Evolutionary conservation across 2,888 invertebrate genomes (phyloP).

Genomic region (Hyles lineata): DNA sequence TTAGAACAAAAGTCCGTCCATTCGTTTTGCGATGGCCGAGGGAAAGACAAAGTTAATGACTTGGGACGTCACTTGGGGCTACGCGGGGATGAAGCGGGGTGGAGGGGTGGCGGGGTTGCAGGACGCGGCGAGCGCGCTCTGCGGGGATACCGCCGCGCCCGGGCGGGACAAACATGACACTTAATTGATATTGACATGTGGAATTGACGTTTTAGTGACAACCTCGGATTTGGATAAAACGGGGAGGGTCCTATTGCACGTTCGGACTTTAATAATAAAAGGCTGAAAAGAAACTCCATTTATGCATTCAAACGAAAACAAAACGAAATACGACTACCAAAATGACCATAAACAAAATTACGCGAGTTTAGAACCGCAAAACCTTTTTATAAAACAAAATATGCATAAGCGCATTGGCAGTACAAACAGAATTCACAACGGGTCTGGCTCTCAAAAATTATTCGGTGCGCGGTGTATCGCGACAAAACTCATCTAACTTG

Average conservation of each 20-base stretch:
- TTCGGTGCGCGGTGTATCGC: conserved; percentile 51
- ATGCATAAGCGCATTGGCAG: conserved; percentile 23
- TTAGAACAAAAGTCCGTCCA: conserved; percentile 28
- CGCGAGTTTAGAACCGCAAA: background rate
- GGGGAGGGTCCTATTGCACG: background rate
- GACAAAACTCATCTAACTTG: conserved; percentile 72
- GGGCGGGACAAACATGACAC: conserved; percentile 19
- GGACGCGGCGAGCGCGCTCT: background rate
- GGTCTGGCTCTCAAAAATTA: conserved; percentile 56
- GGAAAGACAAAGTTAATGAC: conserved; percentile 30
- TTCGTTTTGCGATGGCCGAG: conserved; percentile 18
- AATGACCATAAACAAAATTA: background rate
- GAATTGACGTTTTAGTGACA: conserved; percentile 5
- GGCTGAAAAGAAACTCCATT: background rate
- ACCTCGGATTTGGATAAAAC: background rate
- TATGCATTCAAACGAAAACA: background rate
- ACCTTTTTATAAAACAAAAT: background rate
- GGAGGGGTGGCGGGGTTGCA: background rate
- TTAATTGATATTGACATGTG: conserved; percentile 25
- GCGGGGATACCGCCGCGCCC: background rate
- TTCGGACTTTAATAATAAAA: background rate
- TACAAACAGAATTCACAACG: conserved; percentile 48
- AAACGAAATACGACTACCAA: background rate
- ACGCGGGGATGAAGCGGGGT: background rate
- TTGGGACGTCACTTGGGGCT: conserved; percentile 17